A percentile compares a stretch with the other conserved stretches of the same genome.
These are phyloP conservation scores for Ascidia mentula DNA, from an alignment of 23 tunicate species.

Conservation along the genomic window DNA sequence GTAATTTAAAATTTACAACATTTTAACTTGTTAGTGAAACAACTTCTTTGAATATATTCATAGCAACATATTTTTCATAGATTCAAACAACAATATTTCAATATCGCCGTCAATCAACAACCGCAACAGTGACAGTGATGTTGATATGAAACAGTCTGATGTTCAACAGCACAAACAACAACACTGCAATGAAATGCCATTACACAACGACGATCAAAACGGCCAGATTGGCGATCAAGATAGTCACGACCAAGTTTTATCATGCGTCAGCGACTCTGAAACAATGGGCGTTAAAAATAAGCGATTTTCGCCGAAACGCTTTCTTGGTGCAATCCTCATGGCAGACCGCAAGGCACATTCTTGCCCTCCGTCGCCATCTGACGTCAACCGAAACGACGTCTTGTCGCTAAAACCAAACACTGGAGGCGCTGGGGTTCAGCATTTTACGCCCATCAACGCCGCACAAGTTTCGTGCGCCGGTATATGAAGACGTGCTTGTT, in stretches of 20 bases:
- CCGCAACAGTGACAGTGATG: neutral
- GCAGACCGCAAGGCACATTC: slow-evolving; percentile 38
- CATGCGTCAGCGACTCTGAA: slow-evolving; percentile 27
- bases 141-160: neutral
- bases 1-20: too few relatives aligned
- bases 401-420: neutral
- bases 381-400: slow-evolving; percentile 9
- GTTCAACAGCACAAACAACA: too few relatives aligned
- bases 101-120: neutral
- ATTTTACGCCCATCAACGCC: neutral
- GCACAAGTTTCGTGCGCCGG: neutral
- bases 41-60: too few relatives aligned
- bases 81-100: slow-evolving; percentile 34
- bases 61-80: too few relatives aligned
- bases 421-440: neutral
- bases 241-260: neutral
- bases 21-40: too few relatives aligned
- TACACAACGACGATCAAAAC: neutral
- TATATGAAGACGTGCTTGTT: too few relatives aligned
- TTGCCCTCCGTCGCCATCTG: slow-evolving; percentile 64
- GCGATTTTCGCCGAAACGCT: neutral
- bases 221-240: neutral
- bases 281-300: slow-evolving; percentile 3
- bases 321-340: slow-evolving; percentile 30
- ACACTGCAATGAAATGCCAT: too few relatives aligned